These are phyloP conservation scores for Tuberolachnus salignus DNA, from an alignment of 2,888 invertebrate species.

Conservation along the genomic window DNA sequence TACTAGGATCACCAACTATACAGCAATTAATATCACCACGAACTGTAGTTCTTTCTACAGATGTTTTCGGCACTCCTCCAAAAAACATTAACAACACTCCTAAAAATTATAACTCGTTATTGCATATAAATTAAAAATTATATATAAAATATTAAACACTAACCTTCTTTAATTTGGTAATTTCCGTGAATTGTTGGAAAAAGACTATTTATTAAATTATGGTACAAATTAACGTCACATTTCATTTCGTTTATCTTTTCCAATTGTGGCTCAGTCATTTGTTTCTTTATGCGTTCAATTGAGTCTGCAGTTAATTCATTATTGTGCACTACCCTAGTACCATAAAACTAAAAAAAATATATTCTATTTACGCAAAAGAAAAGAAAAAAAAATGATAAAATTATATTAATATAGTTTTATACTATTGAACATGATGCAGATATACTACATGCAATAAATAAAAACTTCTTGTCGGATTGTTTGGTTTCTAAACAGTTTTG, in stretches of 20 bases:
- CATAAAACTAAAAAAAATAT: conserved; percentile 72
- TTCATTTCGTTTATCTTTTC: conserved; percentile 96
- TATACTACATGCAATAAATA: conserved; percentile 93
- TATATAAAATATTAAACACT: neutral
- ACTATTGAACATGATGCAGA: conserved; percentile 81
- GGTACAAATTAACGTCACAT: conserved; percentile 85
- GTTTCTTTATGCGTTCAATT: conserved; percentile 74
- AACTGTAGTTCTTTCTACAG: conserved; percentile 86
- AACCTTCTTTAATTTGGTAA: conserved; percentile 87
- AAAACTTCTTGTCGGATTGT: conserved; percentile 84
- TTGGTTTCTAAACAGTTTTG: conserved; percentile 84
- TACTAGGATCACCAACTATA: conserved; percentile 98
- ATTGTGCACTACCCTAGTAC: conserved; percentile 75
- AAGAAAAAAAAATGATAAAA: conserved; percentile 12
- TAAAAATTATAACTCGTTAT: conserved; percentile 61
- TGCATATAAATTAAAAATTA: neutral
- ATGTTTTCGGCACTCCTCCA: conserved; percentile 95
- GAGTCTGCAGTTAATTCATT: conserved; percentile 90
- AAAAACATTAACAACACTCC: conserved; percentile 93
- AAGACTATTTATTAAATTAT: conserved; percentile 86
- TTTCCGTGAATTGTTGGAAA: conserved; percentile 97
- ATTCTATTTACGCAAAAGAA: neutral
- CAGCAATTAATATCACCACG: conserved; percentile 97
- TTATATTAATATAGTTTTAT: conserved; percentile 58
- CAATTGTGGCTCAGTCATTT: conserved; percentile 94